Evolutionary conservation across 92 coral and sea anemone genomes (phyloP).

Genomic region (Anthopleura xanthogrammica): DNA sequence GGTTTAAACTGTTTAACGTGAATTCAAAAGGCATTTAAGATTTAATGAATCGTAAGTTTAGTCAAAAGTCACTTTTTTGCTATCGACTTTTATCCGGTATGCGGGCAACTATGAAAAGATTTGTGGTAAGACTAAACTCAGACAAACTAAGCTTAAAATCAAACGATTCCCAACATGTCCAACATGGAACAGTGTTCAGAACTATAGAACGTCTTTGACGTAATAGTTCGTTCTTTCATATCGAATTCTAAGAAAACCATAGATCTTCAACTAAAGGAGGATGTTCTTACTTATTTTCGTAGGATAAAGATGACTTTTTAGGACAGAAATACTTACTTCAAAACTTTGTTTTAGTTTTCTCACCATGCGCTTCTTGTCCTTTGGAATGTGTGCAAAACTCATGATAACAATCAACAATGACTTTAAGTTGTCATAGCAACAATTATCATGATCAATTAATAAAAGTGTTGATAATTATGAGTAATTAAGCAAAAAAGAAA

Average conservation of each 20-base stretch:
- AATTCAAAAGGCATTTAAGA: background rate
- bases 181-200: no score
- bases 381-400: conserved; percentile 17
- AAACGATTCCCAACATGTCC: no score
- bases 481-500: background rate
- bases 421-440: conserved; percentile 26
- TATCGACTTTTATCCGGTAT: background rate
- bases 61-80: background rate
- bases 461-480: no score
- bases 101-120: no score
- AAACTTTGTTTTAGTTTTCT: background rate
- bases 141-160: no score
- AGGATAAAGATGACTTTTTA: background rate
- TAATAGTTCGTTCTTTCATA: no score
- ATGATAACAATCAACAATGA: conserved; percentile 23
- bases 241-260: no score
- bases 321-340: background rate
- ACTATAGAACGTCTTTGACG: no score
- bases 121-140: no score
- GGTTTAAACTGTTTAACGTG: background rate
- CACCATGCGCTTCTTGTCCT: conserved; percentile 12
- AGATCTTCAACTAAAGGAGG: background rate
- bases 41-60: background rate
- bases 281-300: background rate
- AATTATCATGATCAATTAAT: background rate